Evolutionary conservation across 2,797 vertebrate species (phyloP).

Genomic region (Crax fasciolata): DNA sequence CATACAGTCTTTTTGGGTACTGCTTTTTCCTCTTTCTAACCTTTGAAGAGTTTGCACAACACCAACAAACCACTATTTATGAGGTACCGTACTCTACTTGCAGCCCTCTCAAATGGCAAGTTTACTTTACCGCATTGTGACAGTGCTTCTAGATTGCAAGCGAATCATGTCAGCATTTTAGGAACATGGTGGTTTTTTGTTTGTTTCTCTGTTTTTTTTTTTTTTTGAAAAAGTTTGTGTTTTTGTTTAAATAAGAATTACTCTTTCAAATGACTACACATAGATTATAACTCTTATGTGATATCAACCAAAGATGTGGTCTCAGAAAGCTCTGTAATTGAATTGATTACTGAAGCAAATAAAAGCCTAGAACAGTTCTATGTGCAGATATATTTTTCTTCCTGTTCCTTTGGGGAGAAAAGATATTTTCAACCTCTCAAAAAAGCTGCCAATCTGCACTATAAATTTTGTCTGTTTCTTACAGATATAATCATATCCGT

Average conservation of each 20-base stretch:
- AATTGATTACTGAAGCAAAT: background rate
- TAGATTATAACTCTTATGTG: background rate
- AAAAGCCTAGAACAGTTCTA: background rate
- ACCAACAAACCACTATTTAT: background rate
- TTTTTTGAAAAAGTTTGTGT: rapidly evolving
- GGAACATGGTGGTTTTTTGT: background rate
- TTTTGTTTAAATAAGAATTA: background rate
- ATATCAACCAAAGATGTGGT: background rate
- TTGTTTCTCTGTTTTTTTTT: background rate
- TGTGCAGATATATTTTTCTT: rapidly evolving
- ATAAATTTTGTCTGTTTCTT: background rate
- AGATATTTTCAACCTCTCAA: background rate
- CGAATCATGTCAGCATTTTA: background rate
- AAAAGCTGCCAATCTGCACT: background rate
- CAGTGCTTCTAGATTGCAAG: background rate
- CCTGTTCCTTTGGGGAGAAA: background rate
- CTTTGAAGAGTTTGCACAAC: background rate
- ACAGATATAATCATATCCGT: background rate
- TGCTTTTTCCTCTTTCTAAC: background rate
- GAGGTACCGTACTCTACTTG: rapidly evolving
- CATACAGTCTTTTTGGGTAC: background rate
- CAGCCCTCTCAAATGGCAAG: background rate
- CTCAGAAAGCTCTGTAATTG: background rate
- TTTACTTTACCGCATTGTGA: background rate
- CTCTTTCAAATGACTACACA: background rate